These are phyloP conservation scores for Emydocephalus ijimae DNA, from an alignment of 2,113 vertebrate genomes.

Conservation along the genomic window DNA sequence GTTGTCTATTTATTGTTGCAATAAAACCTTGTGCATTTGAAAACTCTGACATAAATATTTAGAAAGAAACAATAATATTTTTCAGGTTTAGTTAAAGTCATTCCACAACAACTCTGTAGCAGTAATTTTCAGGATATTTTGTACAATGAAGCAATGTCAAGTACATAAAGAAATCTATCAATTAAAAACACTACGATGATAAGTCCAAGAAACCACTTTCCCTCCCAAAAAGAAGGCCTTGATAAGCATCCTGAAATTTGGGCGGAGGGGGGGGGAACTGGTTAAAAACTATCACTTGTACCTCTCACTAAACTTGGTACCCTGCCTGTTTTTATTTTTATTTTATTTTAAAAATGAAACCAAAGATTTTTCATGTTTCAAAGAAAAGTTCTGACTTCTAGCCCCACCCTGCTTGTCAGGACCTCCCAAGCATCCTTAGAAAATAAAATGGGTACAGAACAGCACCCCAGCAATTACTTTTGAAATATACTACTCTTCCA, in stretches of 20 bases:
- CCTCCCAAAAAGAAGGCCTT: not conserved
- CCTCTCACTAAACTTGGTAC: not conserved
- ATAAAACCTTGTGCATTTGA: not conserved
- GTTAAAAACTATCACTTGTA: not conserved
- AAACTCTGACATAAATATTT: not conserved
- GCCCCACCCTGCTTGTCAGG: not conserved
- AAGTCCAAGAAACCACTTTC: not conserved
- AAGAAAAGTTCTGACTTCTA: not conserved
- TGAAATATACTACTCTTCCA: not conserved
- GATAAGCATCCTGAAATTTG: not conserved
- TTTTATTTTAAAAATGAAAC: not conserved
- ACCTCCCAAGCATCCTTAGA: not conserved
- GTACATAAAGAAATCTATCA: not conserved
- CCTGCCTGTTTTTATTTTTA: not conserved
- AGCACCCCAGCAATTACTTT: not conserved
- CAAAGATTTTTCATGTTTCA: not conserved
- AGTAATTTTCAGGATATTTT: not conserved
- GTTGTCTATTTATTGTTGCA: not conserved
- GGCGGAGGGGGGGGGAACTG: too few species aligned
- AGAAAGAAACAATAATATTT: not conserved
- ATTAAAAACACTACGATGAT: not conserved
- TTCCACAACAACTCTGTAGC: not conserved
- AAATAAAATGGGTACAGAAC: not conserved
- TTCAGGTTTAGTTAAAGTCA: not conserved
- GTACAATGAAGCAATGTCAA: not conserved